Evolutionary conservation across 30 jellyfish, hydroid and myxozoan species (phyloP).

Genomic region (Aurelia aurita): DNA sequence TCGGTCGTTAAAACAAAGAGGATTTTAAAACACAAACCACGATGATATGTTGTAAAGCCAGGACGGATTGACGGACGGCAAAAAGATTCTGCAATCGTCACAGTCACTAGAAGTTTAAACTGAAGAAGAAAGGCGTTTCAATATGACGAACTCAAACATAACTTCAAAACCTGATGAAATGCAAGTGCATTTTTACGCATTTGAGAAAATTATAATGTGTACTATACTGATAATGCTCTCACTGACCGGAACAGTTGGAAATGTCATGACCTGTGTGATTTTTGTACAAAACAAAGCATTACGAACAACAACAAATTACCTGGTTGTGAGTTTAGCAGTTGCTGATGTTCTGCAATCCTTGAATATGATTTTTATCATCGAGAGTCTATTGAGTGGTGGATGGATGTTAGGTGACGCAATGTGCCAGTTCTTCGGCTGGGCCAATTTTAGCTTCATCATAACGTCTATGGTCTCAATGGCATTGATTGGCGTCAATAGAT

Average conservation of each 20-base stretch:
- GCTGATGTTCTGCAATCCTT: conserved; percentile 72
- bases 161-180: neutral
- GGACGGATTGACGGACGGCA: no score
- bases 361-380: conserved; percentile 42
- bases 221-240: conserved; percentile 5
- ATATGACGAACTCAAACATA: no score
- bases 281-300: conserved; percentile 39
- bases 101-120: no score
- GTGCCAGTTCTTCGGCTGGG: conserved; percentile 74
- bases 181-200: neutral
- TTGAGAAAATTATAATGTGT: conserved; percentile 44
- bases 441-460: conserved; percentile 46
- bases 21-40: no score
- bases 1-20: no score
- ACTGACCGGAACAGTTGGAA: conserved; percentile 61
- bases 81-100: no score
- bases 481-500: conserved; percentile 56
- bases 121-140: no score
- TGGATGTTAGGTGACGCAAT: conserved; percentile 54
- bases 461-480: conserved; percentile 61
- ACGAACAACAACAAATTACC: conserved; percentile 48
- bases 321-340: conserved; percentile 61
- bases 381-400: conserved; percentile 26
- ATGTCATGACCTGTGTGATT: conserved; percentile 39
- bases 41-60: no score